Evolutionary conservation across 2,113 vertebrate species (phyloP).

Genomic region (Sylvia atricapilla): DNA sequence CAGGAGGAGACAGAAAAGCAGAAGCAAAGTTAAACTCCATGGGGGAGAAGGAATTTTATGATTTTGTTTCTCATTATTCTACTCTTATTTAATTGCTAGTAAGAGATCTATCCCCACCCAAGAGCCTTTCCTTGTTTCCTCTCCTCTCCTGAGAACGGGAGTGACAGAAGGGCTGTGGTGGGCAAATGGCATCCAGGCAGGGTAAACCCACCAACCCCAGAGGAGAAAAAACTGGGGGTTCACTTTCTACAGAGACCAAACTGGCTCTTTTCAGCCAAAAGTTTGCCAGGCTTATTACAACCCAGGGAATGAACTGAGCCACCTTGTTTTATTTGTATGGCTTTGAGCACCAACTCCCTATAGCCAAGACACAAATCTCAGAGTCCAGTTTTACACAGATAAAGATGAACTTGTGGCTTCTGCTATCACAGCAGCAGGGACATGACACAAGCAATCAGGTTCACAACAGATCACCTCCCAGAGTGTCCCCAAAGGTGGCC

Average conservation of each 20-base stretch:
- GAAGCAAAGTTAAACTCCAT: background rate
- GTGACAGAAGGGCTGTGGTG: background rate
- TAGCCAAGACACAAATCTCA: background rate
- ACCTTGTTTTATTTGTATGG: accelerated
- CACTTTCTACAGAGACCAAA: background rate
- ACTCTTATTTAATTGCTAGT: background rate
- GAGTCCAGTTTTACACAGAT: background rate
- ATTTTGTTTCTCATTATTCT: background rate
- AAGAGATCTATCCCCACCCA: background rate
- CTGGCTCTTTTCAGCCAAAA: background rate
- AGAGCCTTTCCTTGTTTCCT: background rate
- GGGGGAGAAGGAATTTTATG: background rate
- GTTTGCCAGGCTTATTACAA: background rate
- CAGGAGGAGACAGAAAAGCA: background rate
- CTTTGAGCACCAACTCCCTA: accelerated
- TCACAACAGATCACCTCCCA: background rate
- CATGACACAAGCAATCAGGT: background rate
- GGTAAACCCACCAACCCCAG: background rate
- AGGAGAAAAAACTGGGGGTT: background rate
- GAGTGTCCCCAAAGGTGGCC: background rate
- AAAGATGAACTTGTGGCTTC: background rate
- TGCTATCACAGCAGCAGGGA: background rate
- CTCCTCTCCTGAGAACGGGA: background rate
- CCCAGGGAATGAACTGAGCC: background rate
- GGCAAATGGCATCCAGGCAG: background rate